Evolutionary conservation across 2,888 invertebrate genomes (phyloP), one percentile per base, ranked within the genome.

Genomic region (Tiliacea aurago): DNA sequence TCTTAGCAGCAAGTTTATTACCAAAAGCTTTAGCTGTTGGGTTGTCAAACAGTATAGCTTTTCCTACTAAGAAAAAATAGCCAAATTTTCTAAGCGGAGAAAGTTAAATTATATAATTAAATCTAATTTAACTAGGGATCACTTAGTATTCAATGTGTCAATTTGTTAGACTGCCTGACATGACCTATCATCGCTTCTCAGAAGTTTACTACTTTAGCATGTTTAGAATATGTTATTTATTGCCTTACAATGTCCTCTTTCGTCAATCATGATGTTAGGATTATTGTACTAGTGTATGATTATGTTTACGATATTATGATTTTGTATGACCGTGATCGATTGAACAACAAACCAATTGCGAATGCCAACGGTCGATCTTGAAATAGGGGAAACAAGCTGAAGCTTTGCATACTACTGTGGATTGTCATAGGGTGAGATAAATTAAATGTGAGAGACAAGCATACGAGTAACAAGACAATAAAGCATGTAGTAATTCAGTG

Each of bases 111-210:
- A 66, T 63, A 53, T 53, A 64, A 61, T 37, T 18, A 33, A n/a
- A 47, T 69, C 28, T 68, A 15, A 67, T 49, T 62, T 61, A 72
- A 68, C 65, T 53, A 53, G 49, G 53, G 51, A 56, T 55, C 49
- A 33, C 66, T 84, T 84, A 63, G 84, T 84, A 81, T 81, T 84
- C 84, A 45, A 65, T 43, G 45, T 63, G 68, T 28, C 28, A 59
- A 65, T 75, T 62, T 55, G 62, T 23, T 20, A 65, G 37, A 23
- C 37, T 68, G 41, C 41, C 63, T 23, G 84, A 84, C 81, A 71
- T 84, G 81, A 66, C 43, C 61, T 56, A 68, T 84, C 58, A 81
- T 84, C 33, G 62, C 15, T 81, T 81, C 81, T 68, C 0, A 69
- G 84, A 84, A 81, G 18, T 62, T 80, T 41, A 49, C 81, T 66